Percentiles rank a stretch among this genome's conserved stretches.
Conservation (phyloP, 2,113 vertebrate genomes). For the Heterochromis multidens region DNA sequence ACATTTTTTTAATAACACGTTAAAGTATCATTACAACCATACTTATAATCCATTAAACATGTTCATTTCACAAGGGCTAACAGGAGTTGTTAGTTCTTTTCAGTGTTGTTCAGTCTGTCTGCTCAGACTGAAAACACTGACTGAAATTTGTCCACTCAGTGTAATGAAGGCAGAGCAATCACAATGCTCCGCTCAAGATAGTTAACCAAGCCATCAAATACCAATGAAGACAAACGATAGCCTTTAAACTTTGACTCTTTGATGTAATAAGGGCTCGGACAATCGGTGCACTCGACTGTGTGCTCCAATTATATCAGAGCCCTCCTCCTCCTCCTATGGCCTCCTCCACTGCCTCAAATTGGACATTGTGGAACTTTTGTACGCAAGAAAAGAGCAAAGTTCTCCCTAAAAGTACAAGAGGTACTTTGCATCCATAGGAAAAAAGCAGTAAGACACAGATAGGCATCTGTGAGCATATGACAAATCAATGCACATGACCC, state of each 20-base stretch:
- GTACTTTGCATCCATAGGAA: background rate
- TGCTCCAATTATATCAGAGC: constrained; percentile 35
- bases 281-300: constrained; percentile 27
- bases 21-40: background rate
- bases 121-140: constrained; percentile 43
- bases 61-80: constrained; percentile 15
- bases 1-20: background rate
- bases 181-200: background rate
- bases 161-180: constrained; percentile 14
- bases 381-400: background rate
- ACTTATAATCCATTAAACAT: background rate
- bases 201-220: background rate
- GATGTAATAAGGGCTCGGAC: constrained; percentile 2
- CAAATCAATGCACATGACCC: background rate
- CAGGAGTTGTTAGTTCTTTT: background rate
- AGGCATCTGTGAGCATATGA: background rate
- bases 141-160: background rate
- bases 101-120: background rate
- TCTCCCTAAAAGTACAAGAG: background rate
- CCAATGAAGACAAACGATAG: constrained; percentile 1
- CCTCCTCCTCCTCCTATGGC: background rate
- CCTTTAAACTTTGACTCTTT: background rate
- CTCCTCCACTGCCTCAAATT: background rate
- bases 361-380: background rate
- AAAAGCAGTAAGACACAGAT: background rate